Percentiles rank a stretch among this genome's conserved stretches.
Conservation (phyloP, 2,888 invertebrate genomes). For the Cynaeus angustus region DNA sequence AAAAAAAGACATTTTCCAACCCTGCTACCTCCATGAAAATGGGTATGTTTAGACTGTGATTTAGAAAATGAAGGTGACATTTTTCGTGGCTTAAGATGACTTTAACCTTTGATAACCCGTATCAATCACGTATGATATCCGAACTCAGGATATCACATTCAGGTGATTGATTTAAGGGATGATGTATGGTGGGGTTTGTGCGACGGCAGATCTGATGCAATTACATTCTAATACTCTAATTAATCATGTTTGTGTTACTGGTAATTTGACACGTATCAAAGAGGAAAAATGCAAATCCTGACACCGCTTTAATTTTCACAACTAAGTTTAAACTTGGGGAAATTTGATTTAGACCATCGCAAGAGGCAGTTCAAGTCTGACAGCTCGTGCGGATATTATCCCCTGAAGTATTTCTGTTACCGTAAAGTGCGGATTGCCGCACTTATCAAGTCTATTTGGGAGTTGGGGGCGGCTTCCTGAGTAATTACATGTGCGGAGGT, state of each 20-base stretch:
- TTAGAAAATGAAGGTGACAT: slow-evolving; percentile 1
- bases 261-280: slow-evolving; percentile 22
- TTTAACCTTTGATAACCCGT: slow-evolving; percentile 10
- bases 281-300: slow-evolving; percentile 5
- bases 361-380: slow-evolving; percentile 17
- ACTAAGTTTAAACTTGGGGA: background rate
- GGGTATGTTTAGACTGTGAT: slow-evolving; percentile 45
- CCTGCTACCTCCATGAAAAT: slow-evolving; percentile 31
- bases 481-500: slow-evolving; percentile 8
- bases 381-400: slow-evolving; percentile 24
- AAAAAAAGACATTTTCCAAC: background rate
- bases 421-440: slow-evolving; percentile 21
- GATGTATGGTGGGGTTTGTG: background rate
- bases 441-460: slow-evolving; percentile 10
- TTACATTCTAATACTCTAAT: slow-evolving; percentile 41
- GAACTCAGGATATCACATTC: slow-evolving; percentile 31
- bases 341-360: slow-evolving; percentile 23
- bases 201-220: slow-evolving; percentile 8
- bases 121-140: slow-evolving; percentile 31
- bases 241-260: slow-evolving; percentile 39
- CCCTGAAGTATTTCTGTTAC: slow-evolving; percentile 23
- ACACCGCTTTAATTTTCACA: slow-evolving; percentile 18
- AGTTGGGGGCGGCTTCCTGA: background rate
- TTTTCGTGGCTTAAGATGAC: background rate
- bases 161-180: slow-evolving; percentile 35